These are phyloP conservation scores for Alethe castanea DNA, from an alignment of 2,113 vertebrate genomes.

Conservation along the genomic window DNA sequence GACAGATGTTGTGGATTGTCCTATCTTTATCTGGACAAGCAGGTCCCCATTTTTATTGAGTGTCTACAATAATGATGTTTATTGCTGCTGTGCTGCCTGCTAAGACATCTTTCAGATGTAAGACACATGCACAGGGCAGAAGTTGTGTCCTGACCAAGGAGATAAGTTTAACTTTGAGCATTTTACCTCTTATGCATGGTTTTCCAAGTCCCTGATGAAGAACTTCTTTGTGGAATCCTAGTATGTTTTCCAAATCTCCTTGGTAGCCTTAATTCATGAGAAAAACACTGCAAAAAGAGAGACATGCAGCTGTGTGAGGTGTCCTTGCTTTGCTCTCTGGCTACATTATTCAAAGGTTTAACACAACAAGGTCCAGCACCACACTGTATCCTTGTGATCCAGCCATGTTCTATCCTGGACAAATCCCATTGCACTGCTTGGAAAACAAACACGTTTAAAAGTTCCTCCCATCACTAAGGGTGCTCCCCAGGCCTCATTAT, in stretches of 20 bases:
- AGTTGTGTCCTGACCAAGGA: not conserved
- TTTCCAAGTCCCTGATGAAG: not conserved
- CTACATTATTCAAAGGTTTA: not conserved
- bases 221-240: not conserved
- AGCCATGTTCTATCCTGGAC: not conserved
- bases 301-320: not conserved
- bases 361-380: not conserved
- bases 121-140: not conserved
- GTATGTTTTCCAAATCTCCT: not conserved
- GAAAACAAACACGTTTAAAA: not conserved
- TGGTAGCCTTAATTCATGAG: not conserved
- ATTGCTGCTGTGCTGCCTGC: not conserved
- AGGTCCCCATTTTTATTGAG: not conserved
- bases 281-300: not conserved
- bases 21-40: not conserved
- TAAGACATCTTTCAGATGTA: not conserved
- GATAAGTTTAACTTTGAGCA: not conserved
- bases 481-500: not conserved
- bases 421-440: not conserved
- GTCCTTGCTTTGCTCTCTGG: fast-evolving
- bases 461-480: not conserved
- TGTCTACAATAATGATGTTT: not conserved
- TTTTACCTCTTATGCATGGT: not conserved
- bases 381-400: not conserved
- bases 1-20: not conserved